Base-by-base conservation (phyloP, 2,113 vertebrate species). In the Petrocephalus microphthalmus region DNA sequence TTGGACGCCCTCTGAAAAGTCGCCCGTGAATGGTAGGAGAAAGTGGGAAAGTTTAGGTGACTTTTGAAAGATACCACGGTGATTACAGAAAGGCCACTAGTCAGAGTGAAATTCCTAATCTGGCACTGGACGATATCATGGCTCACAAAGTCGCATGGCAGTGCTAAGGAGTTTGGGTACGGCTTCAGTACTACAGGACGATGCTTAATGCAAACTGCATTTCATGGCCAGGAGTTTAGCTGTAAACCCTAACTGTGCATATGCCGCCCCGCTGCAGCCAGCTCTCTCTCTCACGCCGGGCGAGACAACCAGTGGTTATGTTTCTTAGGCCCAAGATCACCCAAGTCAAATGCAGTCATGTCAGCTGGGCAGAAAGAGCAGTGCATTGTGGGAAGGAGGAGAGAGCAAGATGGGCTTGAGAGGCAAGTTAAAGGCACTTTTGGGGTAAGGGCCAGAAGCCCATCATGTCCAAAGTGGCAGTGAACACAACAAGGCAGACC, bases 371-470 rank as follows among this genome's bases (percentile, higher is more conserved):
- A n/a, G 25, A 53, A 22, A 54, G 19, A 19, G n/a, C 53, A 86
- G 56, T 86, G 85, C 53, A 86, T 86, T 20, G 22, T 60, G 53
- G 85, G 84, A 54, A 51, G 29, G 33, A 29, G 51, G 49, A 37
- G 25, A 37, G 25, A 37, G 5, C 20, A n/a, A 56, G 84, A 25
- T 85, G 52, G 25, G 37, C 33, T 37, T 54, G 20, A 60, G 33
- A 37, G 53, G 29, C 11, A 45, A 17, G 20, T 20, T 42, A 64
- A 42, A 84, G 78, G 87, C 87, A 88, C 87, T 88, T 88, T 42
- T 84, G 37, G 54, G 15, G 20, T 78, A 42, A 51, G 3, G 37
- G 53, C 25, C 33, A 45, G 33, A 88, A n/a, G 51, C 5, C 37
- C 19, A 29, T 17, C 13, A 22, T 33, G 49, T 33, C 49, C 45